Evolutionary conservation across 2,888 invertebrate genomes (phyloP), one percentile per base, ranked within the genome.

Genomic region (Crossocerus cetratus): DNA sequence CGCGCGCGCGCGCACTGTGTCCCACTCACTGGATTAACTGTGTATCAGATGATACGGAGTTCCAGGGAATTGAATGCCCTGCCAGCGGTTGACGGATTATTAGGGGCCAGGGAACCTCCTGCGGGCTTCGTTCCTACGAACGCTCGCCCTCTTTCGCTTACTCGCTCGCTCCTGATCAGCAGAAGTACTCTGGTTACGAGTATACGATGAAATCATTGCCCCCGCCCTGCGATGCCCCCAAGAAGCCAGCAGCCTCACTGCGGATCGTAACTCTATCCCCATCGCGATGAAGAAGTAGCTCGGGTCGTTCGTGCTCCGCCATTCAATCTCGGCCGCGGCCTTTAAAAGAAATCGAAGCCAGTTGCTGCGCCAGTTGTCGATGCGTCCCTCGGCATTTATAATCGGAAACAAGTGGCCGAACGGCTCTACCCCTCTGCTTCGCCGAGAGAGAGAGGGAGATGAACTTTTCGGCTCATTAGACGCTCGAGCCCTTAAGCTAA

Each of bases 31-130:
- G 77, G 82, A 80, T 80, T 80, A 82, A 82, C 76, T 68, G 74
- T 81, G 76, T 83, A 83, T 82, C 81, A 77, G 78, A 78, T 79
- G 76, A 82, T 81, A 82, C 79, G 81, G 82, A 82, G 81, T 84
- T 84, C 81, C 77, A 60, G 69, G 74, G 81, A 84, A 86, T 86
- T 84, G 84, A 86, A 86, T 81, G 84, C 81, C 78, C 81, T 76
- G 75, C 74, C 72, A 72, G 67, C 64, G 77, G 72, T 69, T 73
- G 69, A 62, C 66, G 58, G 65, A 73, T 73, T 73, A 75, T 75
- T 66, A 66, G 49, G 20, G 54, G 32, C 32, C 32, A 32, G 32
- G 32, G 1, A 32, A 32, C 32, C 32, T 32, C 32, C 11, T 32
- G 32, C 32, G 32, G 32, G 32, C 22, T 16, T 21, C 45, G 43